Evolutionary conservation across 2,888 invertebrate species (phyloP).

Genomic region (Germaria angustata): DNA sequence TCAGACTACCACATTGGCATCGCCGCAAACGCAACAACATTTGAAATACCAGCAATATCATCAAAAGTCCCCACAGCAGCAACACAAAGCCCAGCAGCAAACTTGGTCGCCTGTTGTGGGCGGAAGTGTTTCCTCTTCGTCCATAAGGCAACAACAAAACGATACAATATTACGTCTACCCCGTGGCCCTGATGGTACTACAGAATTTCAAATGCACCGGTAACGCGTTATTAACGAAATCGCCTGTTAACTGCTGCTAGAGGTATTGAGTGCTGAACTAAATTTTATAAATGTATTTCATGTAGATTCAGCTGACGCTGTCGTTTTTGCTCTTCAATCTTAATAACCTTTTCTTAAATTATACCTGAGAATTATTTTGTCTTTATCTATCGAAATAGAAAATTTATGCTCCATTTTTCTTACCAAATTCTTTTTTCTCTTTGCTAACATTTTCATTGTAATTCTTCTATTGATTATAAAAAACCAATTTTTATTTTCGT

Average conservation of each 20-base stretch:
- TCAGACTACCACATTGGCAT: constrained; percentile 59
- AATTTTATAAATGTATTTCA: not conserved
- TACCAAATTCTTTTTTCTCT: not conserved
- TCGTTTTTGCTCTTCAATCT: not conserved
- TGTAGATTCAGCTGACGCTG: constrained; percentile 15
- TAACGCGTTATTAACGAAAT: constrained; percentile 75
- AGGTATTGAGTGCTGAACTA: constrained; percentile 21
- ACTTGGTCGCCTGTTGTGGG: constrained; percentile 77
- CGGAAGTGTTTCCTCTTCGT: constrained; percentile 73
- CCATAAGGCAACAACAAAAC: constrained; percentile 66
- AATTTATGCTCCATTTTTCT: not conserved
- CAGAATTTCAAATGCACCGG: constrained; percentile 85
- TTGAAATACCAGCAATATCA: constrained; percentile 60
- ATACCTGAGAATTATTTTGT: not conserved
- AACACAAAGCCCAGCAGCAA: constrained; percentile 68
- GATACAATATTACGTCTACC: constrained; percentile 85
- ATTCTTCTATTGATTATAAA: constrained; percentile 19
- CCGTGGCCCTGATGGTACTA: constrained; percentile 89
- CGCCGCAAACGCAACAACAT: constrained; percentile 54
- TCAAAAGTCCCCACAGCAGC: constrained; percentile 68
- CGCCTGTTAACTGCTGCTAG: not conserved
- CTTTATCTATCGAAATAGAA: not conserved
- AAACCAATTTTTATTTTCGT: not conserved
- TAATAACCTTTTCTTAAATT: not conserved
- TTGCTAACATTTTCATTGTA: constrained; percentile 10